These are phyloP conservation scores for Porites lutea DNA, from an alignment of 64 coral and sea anemone genomes.

Conservation along the genomic window DNA sequence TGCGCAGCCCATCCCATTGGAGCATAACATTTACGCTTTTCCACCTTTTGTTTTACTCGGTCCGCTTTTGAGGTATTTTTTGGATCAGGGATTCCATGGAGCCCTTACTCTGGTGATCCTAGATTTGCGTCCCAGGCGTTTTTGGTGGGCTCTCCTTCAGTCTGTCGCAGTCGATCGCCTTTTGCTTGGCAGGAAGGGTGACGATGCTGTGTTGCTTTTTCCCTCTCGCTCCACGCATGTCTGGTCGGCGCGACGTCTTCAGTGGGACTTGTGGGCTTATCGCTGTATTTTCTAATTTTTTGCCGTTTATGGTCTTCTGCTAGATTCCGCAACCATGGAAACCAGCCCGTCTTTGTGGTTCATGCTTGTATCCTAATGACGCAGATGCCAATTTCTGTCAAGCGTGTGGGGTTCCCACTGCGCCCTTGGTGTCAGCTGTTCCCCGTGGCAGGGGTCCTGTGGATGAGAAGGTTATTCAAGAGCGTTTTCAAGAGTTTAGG, in stretches of 20 bases:
- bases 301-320: background rate
- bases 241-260: background rate
- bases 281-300: background rate
- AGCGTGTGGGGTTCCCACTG: background rate
- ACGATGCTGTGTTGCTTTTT: background rate
- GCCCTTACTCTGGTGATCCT: constrained; percentile 11
- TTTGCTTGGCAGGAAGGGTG: background rate
- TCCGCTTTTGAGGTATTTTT: background rate
- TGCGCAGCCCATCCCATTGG: background rate
- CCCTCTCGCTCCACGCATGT: background rate
- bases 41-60: constrained; percentile 29
- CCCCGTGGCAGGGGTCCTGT: background rate
- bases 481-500: background rate
- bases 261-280: constrained; percentile 36
- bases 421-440: background rate
- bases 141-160: constrained; percentile 26
- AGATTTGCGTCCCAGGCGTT: background rate
- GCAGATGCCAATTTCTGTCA: constrained; percentile 15
- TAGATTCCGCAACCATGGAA: background rate
- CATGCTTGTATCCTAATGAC: constrained; percentile 17
- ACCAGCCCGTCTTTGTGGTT: background rate
- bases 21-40: constrained; percentile 42
- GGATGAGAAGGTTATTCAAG: background rate
- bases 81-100: background rate
- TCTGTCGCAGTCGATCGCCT: background rate